Evolutionary conservation across 2,797 vertebrate genomes (phyloP), one percentile per base, ranked within the genome.

Genomic region (Intellagama lesueurii): DNA sequence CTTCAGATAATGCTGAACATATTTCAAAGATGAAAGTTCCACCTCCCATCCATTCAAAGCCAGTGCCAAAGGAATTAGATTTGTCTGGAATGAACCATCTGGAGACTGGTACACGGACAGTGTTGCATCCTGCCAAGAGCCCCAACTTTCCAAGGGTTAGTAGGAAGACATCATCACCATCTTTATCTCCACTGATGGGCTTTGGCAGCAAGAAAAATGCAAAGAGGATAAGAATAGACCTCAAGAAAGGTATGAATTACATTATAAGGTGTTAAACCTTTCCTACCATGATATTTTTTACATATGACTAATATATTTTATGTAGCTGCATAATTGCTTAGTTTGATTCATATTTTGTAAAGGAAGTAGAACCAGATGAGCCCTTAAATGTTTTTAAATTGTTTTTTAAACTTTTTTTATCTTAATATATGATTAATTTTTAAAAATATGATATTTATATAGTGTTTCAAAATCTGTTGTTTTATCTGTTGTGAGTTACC

Each of bases 221-320:
- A 83, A 98, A 98, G 86, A 98, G 97, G 95, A 96, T 99, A 91
- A 98, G 97, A 96, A 98, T 99, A 85, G 98, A 99, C 92, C 96
- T 99, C 86, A 99, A 98, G 95, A 99, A 99, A 98, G 99, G 99
- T 99, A 95, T 96, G 90, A 94, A 93, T 88, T 95, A 69, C 56
- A 72, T 7, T 56, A 78, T 32, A 40, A 72, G 8, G 56, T 85
- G 28, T 90, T 0, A 2, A 0, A 2, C 0, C 9, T 7, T 69
- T 91, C 28, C 80, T 64, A 14, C 24, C 49, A 60, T 32, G 28
- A 66, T 76, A 86, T 26, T 2, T 8, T 75, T 88, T 35, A 7
- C 87, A 68, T 60, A 76, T 66, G 40, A 30, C 52, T 24, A 73
- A 52, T 72, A 24, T 24, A 14, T 49, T n/a, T 8, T 69, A 70